A percentile compares a stretch with the other conserved stretches of the same genome.
Evolutionary conservation across 2,888 invertebrate species (phyloP).

Genomic region (Julus scanicus): DNA sequence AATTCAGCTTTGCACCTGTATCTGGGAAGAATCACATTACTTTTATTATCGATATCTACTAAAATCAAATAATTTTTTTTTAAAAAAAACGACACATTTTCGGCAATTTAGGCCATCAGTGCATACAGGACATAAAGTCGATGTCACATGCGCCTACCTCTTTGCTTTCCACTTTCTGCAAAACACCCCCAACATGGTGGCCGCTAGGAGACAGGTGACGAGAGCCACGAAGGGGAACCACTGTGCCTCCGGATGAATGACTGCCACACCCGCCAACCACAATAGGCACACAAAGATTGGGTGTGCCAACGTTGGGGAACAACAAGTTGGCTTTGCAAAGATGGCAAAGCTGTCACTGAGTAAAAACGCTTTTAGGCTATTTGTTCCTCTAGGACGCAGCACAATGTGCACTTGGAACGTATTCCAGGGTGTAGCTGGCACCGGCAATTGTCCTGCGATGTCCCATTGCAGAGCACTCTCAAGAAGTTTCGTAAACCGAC

Average conservation of each 20-base stretch:
- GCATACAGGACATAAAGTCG: too few species aligned
- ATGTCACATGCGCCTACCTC: not conserved
- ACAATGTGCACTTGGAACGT: not conserved
- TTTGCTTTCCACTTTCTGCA: constrained; percentile 3
- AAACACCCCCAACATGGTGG: constrained; percentile 13
- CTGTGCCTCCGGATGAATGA: not conserved
- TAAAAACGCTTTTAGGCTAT: too few species aligned
- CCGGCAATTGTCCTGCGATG: not conserved
- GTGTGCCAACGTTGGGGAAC: too few species aligned
- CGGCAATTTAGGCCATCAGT: not conserved
- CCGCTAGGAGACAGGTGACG: constrained; percentile 14
- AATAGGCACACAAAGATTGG: not conserved
- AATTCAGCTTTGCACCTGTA: too few species aligned
- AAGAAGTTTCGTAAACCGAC: not conserved
- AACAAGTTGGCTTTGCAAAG: too few species aligned
- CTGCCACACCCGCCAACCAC: not conserved
- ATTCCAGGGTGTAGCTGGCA: not conserved
- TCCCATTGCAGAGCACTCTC: not conserved
- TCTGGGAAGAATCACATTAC: too few species aligned
- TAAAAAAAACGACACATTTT: not conserved
- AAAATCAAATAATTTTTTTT: too few species aligned
- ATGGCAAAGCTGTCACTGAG: not conserved
- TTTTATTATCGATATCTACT: too few species aligned
- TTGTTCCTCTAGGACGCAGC: not conserved
- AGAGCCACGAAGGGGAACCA: not conserved